phyloP scores from a whole-genome alignment of 1,140 invertebrate species.

The Neodiprion virginianus region DNA sequence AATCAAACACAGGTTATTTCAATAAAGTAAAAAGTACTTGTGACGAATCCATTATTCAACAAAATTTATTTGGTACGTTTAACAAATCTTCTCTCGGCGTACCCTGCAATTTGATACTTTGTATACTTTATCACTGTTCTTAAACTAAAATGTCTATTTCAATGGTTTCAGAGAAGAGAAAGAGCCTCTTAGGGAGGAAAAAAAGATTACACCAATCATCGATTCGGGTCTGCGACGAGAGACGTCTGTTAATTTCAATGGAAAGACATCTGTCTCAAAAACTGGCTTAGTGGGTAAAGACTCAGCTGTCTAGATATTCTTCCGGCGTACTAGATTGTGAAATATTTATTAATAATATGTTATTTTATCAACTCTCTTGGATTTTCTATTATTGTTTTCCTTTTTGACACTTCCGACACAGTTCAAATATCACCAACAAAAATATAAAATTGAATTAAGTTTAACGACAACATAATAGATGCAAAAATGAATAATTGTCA shows the following conservation, averaged over 20 bases:
- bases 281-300: conserved; percentile 85
- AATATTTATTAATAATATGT: conserved; percentile 28
- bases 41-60: no score
- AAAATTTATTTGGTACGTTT: no score
- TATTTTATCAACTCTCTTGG: conserved; percentile 2
- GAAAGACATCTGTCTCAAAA: conserved; percentile 78
- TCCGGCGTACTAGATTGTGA: conserved; percentile 65
- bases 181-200: conserved; percentile 75
- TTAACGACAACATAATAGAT: no score
- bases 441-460: no score
- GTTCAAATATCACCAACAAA: no score
- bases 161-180: conserved; percentile 76
- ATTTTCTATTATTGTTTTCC: neutral
- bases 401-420: neutral
- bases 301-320: conserved; percentile 77
- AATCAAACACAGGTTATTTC: no score
- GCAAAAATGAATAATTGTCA: no score
- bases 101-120: no score
- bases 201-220: conserved; percentile 66
- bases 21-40: no score
- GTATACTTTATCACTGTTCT: no score
- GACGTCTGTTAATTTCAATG: conserved; percentile 80
- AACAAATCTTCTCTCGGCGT: no score
- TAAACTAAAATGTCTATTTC: conserved; percentile 21
- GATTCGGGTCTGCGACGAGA: conserved; percentile 74